phyloP scores from a whole-genome alignment of 2,797 vertebrate genomes.

The Silurus aristotelis region DNA sequence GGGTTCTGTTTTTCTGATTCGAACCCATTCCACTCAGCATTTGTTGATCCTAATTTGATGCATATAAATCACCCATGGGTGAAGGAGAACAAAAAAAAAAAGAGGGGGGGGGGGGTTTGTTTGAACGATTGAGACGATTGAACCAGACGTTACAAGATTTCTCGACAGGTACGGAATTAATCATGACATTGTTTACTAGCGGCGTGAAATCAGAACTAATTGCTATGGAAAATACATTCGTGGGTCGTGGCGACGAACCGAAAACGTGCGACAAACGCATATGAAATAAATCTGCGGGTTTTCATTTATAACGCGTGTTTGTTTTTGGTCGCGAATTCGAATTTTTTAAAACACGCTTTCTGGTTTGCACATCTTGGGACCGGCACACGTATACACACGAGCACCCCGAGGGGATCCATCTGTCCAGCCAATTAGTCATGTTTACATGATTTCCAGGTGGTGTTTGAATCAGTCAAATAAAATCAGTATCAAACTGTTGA shows the following conservation, averaged over 20 bases:
- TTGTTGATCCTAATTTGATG: slow-evolving; percentile 1
- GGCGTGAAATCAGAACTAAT: slow-evolving; percentile 30
- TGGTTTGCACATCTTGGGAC: neutral
- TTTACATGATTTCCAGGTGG: slow-evolving; percentile 56
- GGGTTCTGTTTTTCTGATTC: neutral
- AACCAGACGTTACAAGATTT: slow-evolving; percentile 27
- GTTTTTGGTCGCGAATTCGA: neutral
- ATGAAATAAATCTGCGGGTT: neutral
- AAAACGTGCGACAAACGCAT: neutral
- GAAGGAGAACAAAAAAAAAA: neutral
- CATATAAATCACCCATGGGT: slow-evolving; percentile 12
- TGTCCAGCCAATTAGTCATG: slow-evolving; percentile 53
- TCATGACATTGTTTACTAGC: slow-evolving; percentile 41
- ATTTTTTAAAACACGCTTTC: neutral
- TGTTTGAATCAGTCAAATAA: slow-evolving; percentile 52
- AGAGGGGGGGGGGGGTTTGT: neutral
- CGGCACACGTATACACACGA: neutral
- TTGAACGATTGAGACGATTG: neutral
- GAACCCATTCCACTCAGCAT: neutral
- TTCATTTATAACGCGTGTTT: no score
- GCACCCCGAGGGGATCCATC: slow-evolving; percentile 21
- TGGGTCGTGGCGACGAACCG: neutral
- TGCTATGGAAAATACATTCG: slow-evolving; percentile 41
- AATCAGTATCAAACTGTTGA: slow-evolving; percentile 48
- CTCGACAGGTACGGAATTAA: slow-evolving; percentile 41